Percentiles rank a stretch among this genome's conserved stretches.
Evolutionary conservation across 1,140 invertebrate species (phyloP).

Genomic region (Drosophila nigrodunni): DNA sequence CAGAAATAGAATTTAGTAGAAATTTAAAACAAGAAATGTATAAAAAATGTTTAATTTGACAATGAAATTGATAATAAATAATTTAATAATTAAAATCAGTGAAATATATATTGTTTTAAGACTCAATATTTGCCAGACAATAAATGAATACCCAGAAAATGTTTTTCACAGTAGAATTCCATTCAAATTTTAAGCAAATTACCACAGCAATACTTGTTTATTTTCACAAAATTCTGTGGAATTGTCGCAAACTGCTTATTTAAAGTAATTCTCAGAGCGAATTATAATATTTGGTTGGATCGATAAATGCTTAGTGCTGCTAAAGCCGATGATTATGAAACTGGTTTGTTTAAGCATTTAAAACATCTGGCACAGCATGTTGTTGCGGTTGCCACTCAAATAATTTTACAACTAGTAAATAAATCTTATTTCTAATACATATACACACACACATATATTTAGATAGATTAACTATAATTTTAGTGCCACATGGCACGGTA

Average conservation of each 20-base stretch:
- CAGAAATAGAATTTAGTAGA: too few relatives aligned
- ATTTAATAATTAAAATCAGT: too few relatives aligned
- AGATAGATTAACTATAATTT: conserved; percentile 57
- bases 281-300: not conserved
- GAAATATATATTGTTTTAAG: too few relatives aligned
- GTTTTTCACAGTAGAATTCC: too few relatives aligned
- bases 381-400: conserved; percentile 31
- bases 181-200: too few relatives aligned
- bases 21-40: too few relatives aligned
- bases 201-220: too few relatives aligned
- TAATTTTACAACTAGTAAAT: conserved; percentile 9
- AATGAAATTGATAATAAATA: too few relatives aligned
- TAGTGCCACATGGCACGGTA: conserved; percentile 48
- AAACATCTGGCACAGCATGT: conserved; percentile 29
- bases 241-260: not conserved
- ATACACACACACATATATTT: conserved; percentile 1
- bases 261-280: not conserved
- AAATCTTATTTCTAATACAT: conserved; percentile 19
- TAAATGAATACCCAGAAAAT: too few relatives aligned
- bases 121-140: too few relatives aligned
- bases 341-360: conserved; percentile 12
- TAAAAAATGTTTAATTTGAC: too few relatives aligned
- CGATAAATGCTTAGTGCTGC: not conserved
- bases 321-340: conserved; percentile 9
- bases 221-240: not conserved